Evolutionary conservation across 2,797 vertebrate genomes (phyloP), one percentile per base, ranked within the genome.

Genomic region (Pogonophryne albipinna): DNA sequence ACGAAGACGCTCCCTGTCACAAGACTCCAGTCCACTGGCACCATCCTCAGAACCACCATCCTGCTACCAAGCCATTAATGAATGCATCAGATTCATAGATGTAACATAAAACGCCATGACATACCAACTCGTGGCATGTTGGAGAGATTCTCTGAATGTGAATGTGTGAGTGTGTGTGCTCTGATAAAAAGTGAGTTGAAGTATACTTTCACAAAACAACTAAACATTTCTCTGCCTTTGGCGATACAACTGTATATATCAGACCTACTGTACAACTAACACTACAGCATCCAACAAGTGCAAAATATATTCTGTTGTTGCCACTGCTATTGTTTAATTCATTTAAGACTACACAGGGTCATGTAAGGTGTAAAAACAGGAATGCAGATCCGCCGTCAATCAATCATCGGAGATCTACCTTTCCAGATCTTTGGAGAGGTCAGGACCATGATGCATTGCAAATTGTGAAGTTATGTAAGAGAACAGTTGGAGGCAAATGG

Each of bases 21-120:
- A 91, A 92, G 91, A 89, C 84, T 70, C 50, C 74, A 78, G 77
- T 85, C 81, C 67, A 84, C 68, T 91, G 88, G 86, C 91, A 87
- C 79, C 84, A 72, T 83, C 83, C 77, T 72, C 67, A 85, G 80
- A 90, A 83, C 82, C 71, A 57, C 41, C 14, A 71, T 87, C 77
- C 79, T 71, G 72, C 82, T 71, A 83, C 89, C 84, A 85, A 87
- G 81, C 75, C 83, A 77, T 91, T 85, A 85, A 92, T 94, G 92
- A 95, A 93, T 90, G 88, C 88, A 83, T 77, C 88, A 83, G 91
- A 89, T 92, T 94, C 90, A 91, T 83, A 34, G 77, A 83, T 79
- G 88, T 86, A 76, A 89, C 85, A 87, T 80, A 78, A 85, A 87
- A 79, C 19, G 38, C 14, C 14, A 80, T 89, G 87, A 93, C 92